These are phyloP conservation scores for Corythucha ciliata DNA, from an alignment of 2,888 invertebrate species.

Conservation along the genomic window DNA sequence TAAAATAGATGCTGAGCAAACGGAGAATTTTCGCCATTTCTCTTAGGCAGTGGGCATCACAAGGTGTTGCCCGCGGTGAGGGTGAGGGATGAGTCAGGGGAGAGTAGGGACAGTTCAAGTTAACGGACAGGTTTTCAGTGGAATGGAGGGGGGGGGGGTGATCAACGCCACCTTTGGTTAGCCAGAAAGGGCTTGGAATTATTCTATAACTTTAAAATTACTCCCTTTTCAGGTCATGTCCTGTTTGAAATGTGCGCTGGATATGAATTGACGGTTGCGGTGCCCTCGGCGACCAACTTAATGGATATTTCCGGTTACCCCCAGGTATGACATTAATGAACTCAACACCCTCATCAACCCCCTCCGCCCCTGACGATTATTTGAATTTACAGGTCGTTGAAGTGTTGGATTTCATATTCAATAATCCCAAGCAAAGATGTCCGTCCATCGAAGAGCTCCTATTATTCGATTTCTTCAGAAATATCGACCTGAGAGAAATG, in stretches of 20 bases:
- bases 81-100: no score
- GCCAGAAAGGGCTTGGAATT: no score
- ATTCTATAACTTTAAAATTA: background rate
- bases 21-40: no score
- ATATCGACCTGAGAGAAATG: constrained; percentile 80
- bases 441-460: constrained; percentile 72
- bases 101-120: no score
- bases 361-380: no score
- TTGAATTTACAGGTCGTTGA: constrained; percentile 55
- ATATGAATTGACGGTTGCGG: constrained; percentile 63
- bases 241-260: constrained; percentile 89
- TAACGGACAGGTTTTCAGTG: no score
- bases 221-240: constrained; percentile 51
- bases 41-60: no score
- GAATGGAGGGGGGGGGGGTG: no score
- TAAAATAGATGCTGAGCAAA: no score
- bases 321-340: constrained; percentile 47
- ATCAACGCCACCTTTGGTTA: no score
- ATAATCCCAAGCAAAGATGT: constrained; percentile 53
- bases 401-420: constrained; percentile 68
- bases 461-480: constrained; percentile 73
- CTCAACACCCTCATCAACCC: no score
- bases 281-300: constrained; percentile 63
- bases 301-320: constrained; percentile 61
- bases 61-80: no score